Evolutionary conservation across 2,888 invertebrate genomes (phyloP), one percentile per base, ranked within the genome.

Genomic region (Chloroclystis v-ata): DNA sequence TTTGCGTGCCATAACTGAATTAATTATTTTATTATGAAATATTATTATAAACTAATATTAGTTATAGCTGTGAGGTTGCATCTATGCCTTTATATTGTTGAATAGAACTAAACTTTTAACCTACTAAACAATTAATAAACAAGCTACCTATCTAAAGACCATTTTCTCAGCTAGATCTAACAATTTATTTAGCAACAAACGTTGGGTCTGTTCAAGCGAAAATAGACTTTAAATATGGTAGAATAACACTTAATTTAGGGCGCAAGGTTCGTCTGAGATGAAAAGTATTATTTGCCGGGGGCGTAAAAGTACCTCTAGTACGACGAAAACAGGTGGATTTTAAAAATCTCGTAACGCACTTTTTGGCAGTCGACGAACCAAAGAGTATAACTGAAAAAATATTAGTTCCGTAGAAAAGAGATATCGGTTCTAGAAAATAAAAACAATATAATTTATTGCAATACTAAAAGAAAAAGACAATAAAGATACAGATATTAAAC

Each of bases 201-300:
- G 29, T 12, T 4, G n/a, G 20, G 4, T 33, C 7, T 29, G 10
- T 5, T 20, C 43, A 44, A 43, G 48, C 37, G 1, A 49, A 40
- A 37, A 16, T 44, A n/a, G 8, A 40, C 43, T 49, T 10, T 49
- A 49, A 14, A 10, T 10, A 14, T 6, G 14, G 38, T 14, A 25
- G 35, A 3, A 35, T 29, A 48, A 13, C 12, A 43, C 39, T 20
- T 29, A 8, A 25, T 48, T 16, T 29, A 28, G 12, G 14, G 37
- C 42, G 11, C 37, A 10, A 48, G 44, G 41, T 35, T 42, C 24
- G 12, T 28, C 43, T 45, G 47, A 75, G 77, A 82, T 80, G 76
- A 77, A 73, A 79, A 79, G 73, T 73, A 75, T 74, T 77, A 78
- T 77, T 78, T 75, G 75, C 67, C 69, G 66, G 68, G 24, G 67